Conservation (phyloP, 2,113 vertebrate genomes). For the Dipodomys spectabilis region DNA sequence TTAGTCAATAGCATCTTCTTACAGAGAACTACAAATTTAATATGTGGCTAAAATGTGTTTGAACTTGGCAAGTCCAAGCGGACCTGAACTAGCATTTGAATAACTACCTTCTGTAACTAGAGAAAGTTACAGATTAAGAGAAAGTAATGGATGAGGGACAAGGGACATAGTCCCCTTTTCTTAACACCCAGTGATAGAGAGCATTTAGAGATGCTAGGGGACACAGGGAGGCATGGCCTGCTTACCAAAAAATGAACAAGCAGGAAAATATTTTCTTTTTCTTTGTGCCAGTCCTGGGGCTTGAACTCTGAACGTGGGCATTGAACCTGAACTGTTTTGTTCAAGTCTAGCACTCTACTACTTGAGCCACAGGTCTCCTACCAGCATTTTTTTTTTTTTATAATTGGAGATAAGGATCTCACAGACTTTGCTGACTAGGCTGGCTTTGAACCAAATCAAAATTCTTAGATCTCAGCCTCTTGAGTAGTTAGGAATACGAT, state of each 20-base stretch:
- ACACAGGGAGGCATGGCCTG: not conserved
- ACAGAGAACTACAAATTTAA: conserved; percentile 1
- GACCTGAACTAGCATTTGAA: not conserved
- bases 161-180: not conserved
- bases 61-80: not conserved
- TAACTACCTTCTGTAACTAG: not conserved
- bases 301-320: no score
- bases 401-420: no score
- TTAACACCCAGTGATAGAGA: not conserved
- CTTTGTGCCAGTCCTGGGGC: no score
- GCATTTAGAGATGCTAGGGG: not conserved
- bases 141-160: not conserved
- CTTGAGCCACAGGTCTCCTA: no score
- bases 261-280: not conserved
- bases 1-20: not conserved
- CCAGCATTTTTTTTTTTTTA: no score
- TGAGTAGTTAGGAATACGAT: no score
- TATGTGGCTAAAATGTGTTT: not conserved
- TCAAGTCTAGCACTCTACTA: no score
- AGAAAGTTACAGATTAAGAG: not conserved
- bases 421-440: no score
- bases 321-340: no score
- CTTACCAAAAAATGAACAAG: not conserved
- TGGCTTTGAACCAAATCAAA: no score
- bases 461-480: no score